Base-by-base conservation (phyloP, 2,797 vertebrate genomes). In the Sebastes trivittatus region DNA sequence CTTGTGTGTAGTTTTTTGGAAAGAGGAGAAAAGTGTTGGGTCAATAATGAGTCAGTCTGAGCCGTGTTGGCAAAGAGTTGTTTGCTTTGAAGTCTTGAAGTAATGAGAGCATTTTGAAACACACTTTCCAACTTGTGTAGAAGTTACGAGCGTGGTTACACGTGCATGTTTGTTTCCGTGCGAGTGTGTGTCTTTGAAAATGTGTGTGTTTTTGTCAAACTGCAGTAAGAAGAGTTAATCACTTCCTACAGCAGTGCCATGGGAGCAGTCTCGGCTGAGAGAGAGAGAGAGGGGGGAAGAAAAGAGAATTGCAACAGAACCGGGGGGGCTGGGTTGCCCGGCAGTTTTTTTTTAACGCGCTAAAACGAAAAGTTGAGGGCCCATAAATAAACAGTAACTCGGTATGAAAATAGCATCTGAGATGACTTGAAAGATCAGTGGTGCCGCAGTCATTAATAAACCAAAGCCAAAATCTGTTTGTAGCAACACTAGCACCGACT, bases 361-460 rank as follows among this genome's bases (percentile, higher is more conserved):
- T 42, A 64, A 79, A 87, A 83, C 3, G 27, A 62, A 67, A 86
- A 80, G 73, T 69, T 73, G 54, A 71, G 65, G 66, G 30, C 25
- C 63, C 77, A 83, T 91, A 78, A 93, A 89, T 90, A 88, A 93
- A 88, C 72, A 87, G 83, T 25, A 83, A 78, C 23, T 81, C 38
- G 38, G 65, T 74, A 74, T 87, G 76, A 83, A 92, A 90, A 89
- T 85, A 90, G 76, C 71, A 61, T 90, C 76, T 85, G 78, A 87
- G 85, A 90, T 87, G 69, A 91, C 77, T 91, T 89, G 78, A 90
- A 85, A 88, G 83, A 88, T 88, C 82, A 87, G 74, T 66, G 85
- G 78, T 85, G 82, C 83, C 78, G 72, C 55, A 84, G 66, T 88
- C 84, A 92, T 90, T 85, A 91, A 90, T 89, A 93, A 92, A 91